phyloP scores from a whole-genome alignment of 92 coral and sea anemone species.

The Nematostella vectensis region DNA sequence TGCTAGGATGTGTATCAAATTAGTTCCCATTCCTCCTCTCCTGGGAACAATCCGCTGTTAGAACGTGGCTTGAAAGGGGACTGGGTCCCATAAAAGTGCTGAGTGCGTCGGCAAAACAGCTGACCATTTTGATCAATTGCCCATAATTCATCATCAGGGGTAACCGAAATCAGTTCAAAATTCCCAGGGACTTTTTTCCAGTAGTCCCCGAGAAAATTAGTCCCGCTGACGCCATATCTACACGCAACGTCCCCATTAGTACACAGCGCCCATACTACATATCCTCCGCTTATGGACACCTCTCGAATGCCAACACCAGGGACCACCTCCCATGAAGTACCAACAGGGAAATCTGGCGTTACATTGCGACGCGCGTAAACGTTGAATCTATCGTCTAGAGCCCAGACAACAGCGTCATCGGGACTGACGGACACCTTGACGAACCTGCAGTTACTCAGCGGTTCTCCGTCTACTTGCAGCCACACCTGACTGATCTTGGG shows the following conservation, averaged over 20 bases:
- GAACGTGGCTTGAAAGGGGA: conserved; percentile 70
- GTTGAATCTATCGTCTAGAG: conserved; percentile 70
- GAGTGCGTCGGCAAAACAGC: conserved; percentile 84
- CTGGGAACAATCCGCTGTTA: conserved; percentile 60
- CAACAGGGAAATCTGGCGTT: conserved; percentile 71
- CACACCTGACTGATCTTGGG: conserved; percentile 67
- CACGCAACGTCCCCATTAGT: conserved; percentile 87
- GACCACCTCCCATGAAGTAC: conserved; percentile 75
- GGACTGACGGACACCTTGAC: conserved; percentile 79
- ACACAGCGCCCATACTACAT: conserved; percentile 81
- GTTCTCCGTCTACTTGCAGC: conserved; percentile 71
- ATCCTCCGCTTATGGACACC: conserved; percentile 50
- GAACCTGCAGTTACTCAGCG: conserved; percentile 55
- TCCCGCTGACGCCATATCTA: conserved; percentile 75
- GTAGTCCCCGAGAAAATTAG: conserved; percentile 76
- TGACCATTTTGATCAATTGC: conserved; percentile 78
- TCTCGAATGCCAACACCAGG: conserved; percentile 74
- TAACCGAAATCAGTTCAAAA: conserved; percentile 79
- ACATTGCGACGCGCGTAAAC: conserved; percentile 86
- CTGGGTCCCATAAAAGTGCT: conserved; percentile 77
- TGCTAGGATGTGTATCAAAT: conserved; percentile 26
- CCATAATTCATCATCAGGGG: conserved; percentile 86
- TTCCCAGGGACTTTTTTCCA: conserved; percentile 96
- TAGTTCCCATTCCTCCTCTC: conserved; percentile 83
- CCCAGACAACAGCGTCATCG: conserved; percentile 91